Evolutionary conservation across 2,113 vertebrate genomes (phyloP).

Genomic region (Eonycteris spelaea): DNA sequence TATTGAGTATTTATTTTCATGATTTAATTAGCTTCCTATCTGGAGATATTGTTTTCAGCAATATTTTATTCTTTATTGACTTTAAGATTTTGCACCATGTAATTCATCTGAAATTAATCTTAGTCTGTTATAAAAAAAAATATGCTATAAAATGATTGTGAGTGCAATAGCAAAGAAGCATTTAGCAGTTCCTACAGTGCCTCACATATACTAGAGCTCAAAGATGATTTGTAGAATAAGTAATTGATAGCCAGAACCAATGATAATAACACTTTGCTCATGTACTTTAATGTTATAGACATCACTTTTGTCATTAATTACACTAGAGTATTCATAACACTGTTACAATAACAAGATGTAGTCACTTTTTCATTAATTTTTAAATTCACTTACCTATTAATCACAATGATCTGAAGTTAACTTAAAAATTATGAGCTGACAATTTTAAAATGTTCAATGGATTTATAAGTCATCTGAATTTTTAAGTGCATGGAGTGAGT

Average conservation of each 20-base stretch:
- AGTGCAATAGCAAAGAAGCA: not conserved
- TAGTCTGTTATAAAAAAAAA: not conserved
- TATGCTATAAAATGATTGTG: not conserved
- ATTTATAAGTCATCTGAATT: conserved; percentile 23
- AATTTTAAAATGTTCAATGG: conserved; percentile 27
- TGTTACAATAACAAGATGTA: not conserved
- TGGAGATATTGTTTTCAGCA: not conserved
- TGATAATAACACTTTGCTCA: not conserved
- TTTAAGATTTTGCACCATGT: not conserved
- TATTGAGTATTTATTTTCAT: not conserved
- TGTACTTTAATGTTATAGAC: not conserved
- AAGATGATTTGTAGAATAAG: not conserved
- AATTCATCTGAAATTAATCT: conserved; percentile 16
- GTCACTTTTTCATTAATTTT: conserved; percentile 50
- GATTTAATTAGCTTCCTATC: not conserved
- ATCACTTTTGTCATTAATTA: conserved; percentile 33
- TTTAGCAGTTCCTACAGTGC: not conserved
- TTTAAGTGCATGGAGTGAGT: conserved; percentile 3
- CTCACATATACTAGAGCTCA: not conserved
- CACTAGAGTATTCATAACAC: not conserved
- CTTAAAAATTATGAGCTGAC: conserved; percentile 53
- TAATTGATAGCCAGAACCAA: not conserved
- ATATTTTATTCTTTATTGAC: not conserved
- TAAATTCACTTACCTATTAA: conserved; percentile 44
- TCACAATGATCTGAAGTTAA: conserved; percentile 36